Percentiles rank a stretch among this genome's conserved stretches.
phyloP scores from a whole-genome alignment of 64 coral and sea anemone genomes.

The Orbicella faveolata region DNA sequence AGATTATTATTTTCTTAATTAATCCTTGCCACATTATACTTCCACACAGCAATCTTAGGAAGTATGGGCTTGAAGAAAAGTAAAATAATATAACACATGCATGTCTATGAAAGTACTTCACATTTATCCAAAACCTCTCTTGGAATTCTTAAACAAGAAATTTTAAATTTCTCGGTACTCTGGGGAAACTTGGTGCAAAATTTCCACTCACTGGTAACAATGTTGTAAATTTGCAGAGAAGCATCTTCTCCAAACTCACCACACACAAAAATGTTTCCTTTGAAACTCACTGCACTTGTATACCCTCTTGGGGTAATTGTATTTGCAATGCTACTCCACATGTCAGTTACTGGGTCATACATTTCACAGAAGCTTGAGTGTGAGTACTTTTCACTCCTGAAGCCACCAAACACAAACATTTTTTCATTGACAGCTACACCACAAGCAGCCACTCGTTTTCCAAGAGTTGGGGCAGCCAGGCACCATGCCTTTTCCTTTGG shows the following conservation, averaged over 20 bases:
- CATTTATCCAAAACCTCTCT: not conserved
- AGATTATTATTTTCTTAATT: no score
- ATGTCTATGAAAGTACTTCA: not conserved
- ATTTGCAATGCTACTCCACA: not conserved
- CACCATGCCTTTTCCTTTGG: slow-evolving; percentile 36
- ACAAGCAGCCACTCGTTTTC: slow-evolving; percentile 16
- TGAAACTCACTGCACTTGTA: not conserved
- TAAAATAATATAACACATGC: no score
- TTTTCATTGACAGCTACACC: slow-evolving; percentile 30
- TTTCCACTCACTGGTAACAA: not conserved
- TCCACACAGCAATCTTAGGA: no score
- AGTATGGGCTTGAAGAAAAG: no score
- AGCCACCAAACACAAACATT: slow-evolving; percentile 59
- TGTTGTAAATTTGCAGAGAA: not conserved
- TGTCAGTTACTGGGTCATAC: slow-evolving; percentile 28
- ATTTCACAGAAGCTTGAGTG: slow-evolving; percentile 27
- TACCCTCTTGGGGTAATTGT: not conserved
- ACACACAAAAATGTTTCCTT: not conserved
- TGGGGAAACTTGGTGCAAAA: not conserved
- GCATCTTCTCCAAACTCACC: not conserved
- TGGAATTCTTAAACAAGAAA: not conserved
- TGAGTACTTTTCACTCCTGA: not conserved
- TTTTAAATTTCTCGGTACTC: not conserved
- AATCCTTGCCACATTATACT: no score
- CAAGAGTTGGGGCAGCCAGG: not conserved